These are phyloP conservation scores for Triplophysa yarkandensis DNA, from an alignment of 2,797 vertebrate genomes.

Conservation along the genomic window DNA sequence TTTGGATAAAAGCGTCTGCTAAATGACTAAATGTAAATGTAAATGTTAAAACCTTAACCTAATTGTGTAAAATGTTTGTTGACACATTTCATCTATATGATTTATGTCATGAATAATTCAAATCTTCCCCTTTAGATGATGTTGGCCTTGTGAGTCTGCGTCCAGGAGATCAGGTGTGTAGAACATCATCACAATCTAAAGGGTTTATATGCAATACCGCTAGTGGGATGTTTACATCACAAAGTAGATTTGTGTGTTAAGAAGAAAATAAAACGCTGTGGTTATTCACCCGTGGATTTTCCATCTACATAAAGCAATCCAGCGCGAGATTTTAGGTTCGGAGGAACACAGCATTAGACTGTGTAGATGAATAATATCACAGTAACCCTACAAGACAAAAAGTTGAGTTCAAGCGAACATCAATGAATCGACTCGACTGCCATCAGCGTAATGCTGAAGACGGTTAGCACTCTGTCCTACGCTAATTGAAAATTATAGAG, in stretches of 20 bases:
- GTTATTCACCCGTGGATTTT: not conserved
- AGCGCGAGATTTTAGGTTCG: not conserved
- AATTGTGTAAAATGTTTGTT: too few relatives aligned
- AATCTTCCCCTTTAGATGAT: not conserved
- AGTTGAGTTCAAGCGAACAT: conserved; percentile 4
- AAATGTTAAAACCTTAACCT: too few relatives aligned
- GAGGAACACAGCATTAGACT: not conserved
- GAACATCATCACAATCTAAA: not conserved
- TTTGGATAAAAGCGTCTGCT: too few relatives aligned
- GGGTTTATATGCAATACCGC: not conserved
- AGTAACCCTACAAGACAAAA: not conserved
- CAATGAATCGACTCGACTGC: conserved; percentile 18
- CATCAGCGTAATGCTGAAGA: conserved; percentile 34
- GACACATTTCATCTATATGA: too few relatives aligned
- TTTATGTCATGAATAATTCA: too few relatives aligned
- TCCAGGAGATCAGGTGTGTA: not conserved
- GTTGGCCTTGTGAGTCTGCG: not conserved
- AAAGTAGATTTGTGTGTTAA: not conserved
- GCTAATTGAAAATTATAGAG: conserved; percentile 47
- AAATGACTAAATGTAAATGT: too few relatives aligned
- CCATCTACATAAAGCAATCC: conserved; percentile 2
- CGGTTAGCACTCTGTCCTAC: conserved; percentile 15
- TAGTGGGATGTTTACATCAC: not conserved
- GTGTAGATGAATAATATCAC: not conserved
- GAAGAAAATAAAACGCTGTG: not conserved